Evolutionary conservation across 2,113 vertebrate species (phyloP).

Genomic region (Probosciger aterrimus): DNA sequence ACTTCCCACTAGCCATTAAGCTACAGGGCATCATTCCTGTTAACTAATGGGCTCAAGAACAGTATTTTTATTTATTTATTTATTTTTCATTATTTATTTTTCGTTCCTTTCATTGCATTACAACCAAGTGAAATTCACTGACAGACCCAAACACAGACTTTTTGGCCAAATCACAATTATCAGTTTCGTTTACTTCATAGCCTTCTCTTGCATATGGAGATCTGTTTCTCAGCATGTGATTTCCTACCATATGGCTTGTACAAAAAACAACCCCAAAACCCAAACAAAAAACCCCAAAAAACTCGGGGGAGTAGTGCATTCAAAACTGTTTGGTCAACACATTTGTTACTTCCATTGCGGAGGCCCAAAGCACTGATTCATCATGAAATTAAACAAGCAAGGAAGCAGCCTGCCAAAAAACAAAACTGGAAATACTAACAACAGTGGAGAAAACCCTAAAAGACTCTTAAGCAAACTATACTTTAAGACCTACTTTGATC

Average conservation of each 20-base stretch:
- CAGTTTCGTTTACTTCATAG: background rate
- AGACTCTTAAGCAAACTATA: background rate
- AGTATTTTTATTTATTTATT: background rate
- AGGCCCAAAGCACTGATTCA: background rate
- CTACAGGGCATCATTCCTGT: background rate
- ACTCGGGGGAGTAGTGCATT: accelerated
- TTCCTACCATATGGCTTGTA: background rate
- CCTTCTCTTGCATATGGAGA: background rate
- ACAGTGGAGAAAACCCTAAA: background rate
- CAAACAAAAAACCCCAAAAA: background rate
- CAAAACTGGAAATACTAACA: background rate
- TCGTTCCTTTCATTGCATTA: background rate
- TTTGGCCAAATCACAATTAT: background rate
- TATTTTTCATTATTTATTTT: background rate
- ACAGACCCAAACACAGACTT: background rate
- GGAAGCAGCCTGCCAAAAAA: background rate
- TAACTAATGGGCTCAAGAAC: background rate
- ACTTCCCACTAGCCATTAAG: background rate
- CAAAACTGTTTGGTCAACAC: background rate
- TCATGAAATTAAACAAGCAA: background rate
- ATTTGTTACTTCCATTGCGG: background rate
- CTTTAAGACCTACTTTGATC: background rate
- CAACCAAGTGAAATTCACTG: background rate
- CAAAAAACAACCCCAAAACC: background rate
- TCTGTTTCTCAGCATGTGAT: background rate